phyloP scores from a whole-genome alignment of 2,797 vertebrate species.

The Mormyrops boulengeri region DNA sequence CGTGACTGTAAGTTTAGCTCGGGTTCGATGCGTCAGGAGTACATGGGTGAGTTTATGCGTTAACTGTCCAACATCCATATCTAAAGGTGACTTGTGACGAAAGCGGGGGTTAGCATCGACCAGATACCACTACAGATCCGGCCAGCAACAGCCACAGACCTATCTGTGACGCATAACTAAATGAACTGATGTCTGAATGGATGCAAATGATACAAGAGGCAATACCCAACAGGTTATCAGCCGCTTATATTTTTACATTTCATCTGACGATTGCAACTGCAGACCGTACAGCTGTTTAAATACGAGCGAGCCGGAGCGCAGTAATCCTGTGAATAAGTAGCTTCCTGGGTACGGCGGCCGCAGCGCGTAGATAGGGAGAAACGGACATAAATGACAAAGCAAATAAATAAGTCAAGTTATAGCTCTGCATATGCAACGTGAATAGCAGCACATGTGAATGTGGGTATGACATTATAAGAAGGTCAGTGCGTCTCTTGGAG shows the following conservation, averaged over 20 bases:
- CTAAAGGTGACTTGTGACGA: neutral
- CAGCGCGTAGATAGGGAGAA: neutral
- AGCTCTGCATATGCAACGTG: neutral
- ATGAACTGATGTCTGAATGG: neutral
- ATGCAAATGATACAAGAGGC: neutral
- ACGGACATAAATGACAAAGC: neutral
- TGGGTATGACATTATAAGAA: neutral
- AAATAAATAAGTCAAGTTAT: neutral
- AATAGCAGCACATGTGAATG: neutral
- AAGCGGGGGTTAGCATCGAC: neutral
- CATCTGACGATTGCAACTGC: neutral
- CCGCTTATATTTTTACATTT: neutral
- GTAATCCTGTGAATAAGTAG: neutral
- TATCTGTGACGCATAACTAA: conserved; percentile 1
- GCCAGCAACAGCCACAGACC: neutral
- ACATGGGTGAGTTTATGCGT: neutral
- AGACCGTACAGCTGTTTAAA: neutral
- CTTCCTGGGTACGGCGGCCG: neutral
- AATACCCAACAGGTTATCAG: neutral
- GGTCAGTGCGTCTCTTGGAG: too few species aligned
- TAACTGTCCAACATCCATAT: neutral
- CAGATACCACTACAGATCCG: neutral
- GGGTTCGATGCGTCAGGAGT: neutral
- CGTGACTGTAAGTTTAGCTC: neutral
- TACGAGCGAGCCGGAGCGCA: neutral